These are phyloP conservation scores for Dinoponera quadriceps DNA, from an alignment of 1,140 invertebrate species.

Conservation along the genomic window DNA sequence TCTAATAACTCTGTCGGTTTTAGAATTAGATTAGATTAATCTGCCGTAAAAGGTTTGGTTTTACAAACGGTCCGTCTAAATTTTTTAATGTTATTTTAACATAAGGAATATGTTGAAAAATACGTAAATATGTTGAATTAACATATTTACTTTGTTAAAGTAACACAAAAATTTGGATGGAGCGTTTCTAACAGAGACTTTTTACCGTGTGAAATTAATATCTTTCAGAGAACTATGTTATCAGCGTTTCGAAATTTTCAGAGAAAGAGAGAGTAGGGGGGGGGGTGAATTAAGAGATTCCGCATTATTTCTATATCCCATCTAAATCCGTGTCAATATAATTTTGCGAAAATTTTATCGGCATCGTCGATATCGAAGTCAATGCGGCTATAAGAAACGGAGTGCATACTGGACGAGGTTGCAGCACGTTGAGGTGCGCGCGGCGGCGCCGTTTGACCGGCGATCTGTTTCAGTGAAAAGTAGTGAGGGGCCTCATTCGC, in stretches of 20 bases:
- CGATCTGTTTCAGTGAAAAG: constrained; percentile 73
- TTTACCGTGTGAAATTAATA: too few relatives aligned
- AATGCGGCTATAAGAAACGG: constrained; percentile 16
- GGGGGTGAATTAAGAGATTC: constrained; percentile 13
- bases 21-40: neutral
- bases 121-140: too few relatives aligned
- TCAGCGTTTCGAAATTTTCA: neutral
- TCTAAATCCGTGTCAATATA: constrained; percentile 33
- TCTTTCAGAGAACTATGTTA: neutral
- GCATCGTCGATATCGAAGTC: neutral
- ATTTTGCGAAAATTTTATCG: constrained; percentile 20
- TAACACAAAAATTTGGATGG: too few relatives aligned
- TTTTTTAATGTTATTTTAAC: too few relatives aligned
- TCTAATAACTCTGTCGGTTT: too few relatives aligned
- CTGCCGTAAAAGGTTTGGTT: too few relatives aligned
- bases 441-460: constrained; percentile 70
- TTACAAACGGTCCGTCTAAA: too few relatives aligned
- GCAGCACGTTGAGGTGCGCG: constrained; percentile 34
- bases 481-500: constrained; percentile 67
- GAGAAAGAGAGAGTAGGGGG: too few relatives aligned
- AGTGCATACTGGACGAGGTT: constrained; percentile 25
- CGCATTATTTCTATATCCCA: neutral
- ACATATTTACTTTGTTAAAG: too few relatives aligned
- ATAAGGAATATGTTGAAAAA: too few relatives aligned
- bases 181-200: too few relatives aligned